phyloP scores from a whole-genome alignment of 2,888 invertebrate genomes.

The Sminthurinus aureus region DNA sequence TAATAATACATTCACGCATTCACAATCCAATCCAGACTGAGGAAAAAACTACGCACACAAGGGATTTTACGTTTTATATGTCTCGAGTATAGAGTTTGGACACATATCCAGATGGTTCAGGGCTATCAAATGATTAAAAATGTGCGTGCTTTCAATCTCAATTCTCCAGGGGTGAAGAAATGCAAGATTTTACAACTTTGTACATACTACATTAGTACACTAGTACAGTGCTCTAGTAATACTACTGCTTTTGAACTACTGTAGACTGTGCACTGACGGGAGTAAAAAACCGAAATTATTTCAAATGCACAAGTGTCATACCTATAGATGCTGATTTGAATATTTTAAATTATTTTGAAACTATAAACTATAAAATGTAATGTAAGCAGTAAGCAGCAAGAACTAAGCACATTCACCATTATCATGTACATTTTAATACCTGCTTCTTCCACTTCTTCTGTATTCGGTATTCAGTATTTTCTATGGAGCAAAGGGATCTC shows the following conservation, averaged over 20 bases:
- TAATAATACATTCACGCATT: slow-evolving; percentile 33
- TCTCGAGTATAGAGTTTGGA: neutral
- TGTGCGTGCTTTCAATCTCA: slow-evolving; percentile 41
- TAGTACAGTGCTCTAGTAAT: neutral
- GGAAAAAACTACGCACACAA: neutral
- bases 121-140: slow-evolving; percentile 41
- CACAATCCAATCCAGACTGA: neutral
- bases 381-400: no score
- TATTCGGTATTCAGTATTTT: no score
- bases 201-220: neutral
- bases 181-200: slow-evolving; percentile 11
- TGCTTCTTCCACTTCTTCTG: no score
- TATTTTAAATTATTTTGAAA: slow-evolving; percentile 15
- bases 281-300: neutral
- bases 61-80: neutral
- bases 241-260: neutral
- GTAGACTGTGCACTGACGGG: neutral
- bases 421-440: no score
- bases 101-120: slow-evolving; percentile 18
- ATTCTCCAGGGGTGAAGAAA: slow-evolving; percentile 35
- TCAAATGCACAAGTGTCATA: neutral
- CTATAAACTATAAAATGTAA: neutral
- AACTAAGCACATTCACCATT: no score
- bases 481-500: neutral
- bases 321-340: slow-evolving; percentile 1